phyloP scores from a whole-genome alignment of 2,888 invertebrate genomes.

The Flexamia atlantica region DNA sequence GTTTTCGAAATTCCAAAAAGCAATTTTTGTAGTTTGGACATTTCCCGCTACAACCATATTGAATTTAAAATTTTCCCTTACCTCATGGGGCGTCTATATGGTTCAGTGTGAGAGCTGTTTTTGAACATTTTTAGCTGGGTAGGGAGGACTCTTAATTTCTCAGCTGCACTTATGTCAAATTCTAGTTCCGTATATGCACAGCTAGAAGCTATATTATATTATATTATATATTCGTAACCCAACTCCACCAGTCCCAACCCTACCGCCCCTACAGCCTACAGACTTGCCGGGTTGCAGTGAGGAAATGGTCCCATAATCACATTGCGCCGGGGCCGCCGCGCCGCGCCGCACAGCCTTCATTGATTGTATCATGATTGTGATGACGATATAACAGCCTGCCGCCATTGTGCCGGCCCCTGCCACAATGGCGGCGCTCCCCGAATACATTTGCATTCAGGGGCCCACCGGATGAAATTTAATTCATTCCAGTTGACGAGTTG shows the following conservation, averaged over 20 bases:
- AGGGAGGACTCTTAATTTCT: no score
- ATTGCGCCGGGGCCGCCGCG: neutral
- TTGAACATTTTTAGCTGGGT: no score
- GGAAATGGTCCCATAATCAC: constrained; percentile 20
- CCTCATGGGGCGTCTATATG: no score
- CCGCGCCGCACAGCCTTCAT: constrained; percentile 10
- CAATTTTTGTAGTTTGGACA: no score
- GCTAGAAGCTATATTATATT: no score
- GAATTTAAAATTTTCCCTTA: no score
- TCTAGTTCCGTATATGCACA: no score
- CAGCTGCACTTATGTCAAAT: no score
- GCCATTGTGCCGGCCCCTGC: constrained; percentile 7
- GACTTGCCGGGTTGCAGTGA: neutral
- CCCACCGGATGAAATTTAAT: constrained; percentile 61
- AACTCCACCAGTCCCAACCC: neutral
- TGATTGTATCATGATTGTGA: constrained; percentile 45
- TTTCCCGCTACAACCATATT: no score
- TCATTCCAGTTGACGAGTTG: constrained; percentile 59
- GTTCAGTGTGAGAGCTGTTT: no score
- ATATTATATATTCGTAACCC: neutral
- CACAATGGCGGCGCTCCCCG: constrained; percentile 48
- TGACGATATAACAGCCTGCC: constrained; percentile 25
- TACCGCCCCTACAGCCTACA: neutral
- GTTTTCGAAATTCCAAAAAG: no score
- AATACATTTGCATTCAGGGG: constrained; percentile 61